Percentiles rank a stretch among this genome's conserved stretches.
phyloP scores from a whole-genome alignment of 2,113 vertebrate species.

The Gallinago media region DNA sequence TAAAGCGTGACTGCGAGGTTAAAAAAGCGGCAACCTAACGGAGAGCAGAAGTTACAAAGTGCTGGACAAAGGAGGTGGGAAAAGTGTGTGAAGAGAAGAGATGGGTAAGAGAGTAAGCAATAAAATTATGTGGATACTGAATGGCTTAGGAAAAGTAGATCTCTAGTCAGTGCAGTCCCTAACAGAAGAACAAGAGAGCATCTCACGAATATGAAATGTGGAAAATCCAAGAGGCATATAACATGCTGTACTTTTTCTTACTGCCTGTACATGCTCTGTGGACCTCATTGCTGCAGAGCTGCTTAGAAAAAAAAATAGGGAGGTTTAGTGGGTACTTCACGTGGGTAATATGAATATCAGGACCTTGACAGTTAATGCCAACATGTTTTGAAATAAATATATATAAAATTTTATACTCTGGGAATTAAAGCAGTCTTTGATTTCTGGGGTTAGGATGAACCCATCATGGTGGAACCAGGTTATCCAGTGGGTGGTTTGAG shows the following conservation, averaged over 20 bases:
- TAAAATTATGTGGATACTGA: not conserved
- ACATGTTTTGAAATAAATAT: rapidly evolving
- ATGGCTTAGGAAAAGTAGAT: not conserved
- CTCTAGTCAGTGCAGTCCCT: not conserved
- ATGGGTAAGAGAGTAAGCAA: not conserved
- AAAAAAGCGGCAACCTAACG: not conserved
- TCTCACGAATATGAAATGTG: not conserved
- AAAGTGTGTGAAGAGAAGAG: not conserved
- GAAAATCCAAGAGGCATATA: not conserved
- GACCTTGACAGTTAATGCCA: not conserved
- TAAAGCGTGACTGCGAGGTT: not conserved
- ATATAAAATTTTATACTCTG: not conserved
- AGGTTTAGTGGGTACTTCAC: not conserved
- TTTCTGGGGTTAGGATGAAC: not conserved
- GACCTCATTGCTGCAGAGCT: not conserved
- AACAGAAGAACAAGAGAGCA: not conserved
- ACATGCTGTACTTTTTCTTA: not conserved
- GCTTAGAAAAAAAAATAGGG: not conserved
- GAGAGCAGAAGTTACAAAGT: not conserved
- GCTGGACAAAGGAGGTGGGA: not conserved
- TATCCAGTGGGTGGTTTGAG: not conserved
- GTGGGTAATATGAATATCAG: rapidly evolving
- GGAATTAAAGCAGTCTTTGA: not conserved
- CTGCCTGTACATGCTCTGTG: rapidly evolving
- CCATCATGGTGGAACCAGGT: rapidly evolving